These are phyloP conservation scores for Lobophora halterata DNA, from an alignment of 2,888 invertebrate species.

Conservation along the genomic window DNA sequence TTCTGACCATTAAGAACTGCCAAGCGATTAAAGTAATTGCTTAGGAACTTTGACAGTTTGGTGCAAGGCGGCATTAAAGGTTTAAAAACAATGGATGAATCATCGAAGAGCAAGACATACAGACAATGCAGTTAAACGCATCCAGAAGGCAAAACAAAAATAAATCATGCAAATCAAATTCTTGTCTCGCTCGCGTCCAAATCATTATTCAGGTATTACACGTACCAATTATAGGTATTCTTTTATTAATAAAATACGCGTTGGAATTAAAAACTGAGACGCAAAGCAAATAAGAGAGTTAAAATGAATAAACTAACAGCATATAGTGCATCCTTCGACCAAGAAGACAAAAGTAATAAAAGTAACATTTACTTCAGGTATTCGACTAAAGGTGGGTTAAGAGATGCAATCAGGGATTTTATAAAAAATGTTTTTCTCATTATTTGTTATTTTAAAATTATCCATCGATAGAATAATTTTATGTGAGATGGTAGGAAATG, in stretches of 20 bases:
- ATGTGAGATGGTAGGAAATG: no score
- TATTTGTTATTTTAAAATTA: no score
- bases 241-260: constrained; percentile 29
- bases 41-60: no score
- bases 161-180: constrained; percentile 19
- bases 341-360: constrained; percentile 60
- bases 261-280: constrained; percentile 18
- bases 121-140: constrained; percentile 13
- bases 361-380: constrained; percentile 39
- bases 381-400: constrained; percentile 2
- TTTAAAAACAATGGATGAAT: constrained; percentile 23
- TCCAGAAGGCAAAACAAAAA: constrained; percentile 12
- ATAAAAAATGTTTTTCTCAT: no score
- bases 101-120: constrained; percentile 4
- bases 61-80: no score
- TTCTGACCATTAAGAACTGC: no score
- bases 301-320: constrained; percentile 53
- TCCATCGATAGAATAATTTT: no score
- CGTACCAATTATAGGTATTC: constrained; percentile 32
- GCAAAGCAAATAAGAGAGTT: constrained; percentile 37
- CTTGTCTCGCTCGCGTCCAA: constrained; percentile 17
- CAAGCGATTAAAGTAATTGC: no score
- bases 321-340: constrained; percentile 64
- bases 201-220: constrained; percentile 27
- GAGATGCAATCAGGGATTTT: constrained; percentile 4